Conservation (phyloP, 2,113 vertebrate genomes). For the Blennius ocellaris region DNA sequence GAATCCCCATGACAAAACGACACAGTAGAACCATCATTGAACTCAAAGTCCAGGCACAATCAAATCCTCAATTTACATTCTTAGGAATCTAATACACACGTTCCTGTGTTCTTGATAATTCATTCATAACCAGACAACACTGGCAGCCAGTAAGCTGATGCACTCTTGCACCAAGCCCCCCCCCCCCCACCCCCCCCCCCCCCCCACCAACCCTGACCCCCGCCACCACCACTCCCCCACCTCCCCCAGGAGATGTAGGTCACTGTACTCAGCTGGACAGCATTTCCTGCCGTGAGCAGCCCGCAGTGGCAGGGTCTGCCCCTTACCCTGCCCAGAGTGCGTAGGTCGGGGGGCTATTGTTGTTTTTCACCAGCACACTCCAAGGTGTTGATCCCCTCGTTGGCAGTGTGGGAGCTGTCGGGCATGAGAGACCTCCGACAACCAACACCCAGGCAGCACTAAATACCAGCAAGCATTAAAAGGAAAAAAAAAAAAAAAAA, state of each 20-base stretch:
- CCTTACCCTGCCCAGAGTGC: background rate
- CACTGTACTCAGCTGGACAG: conserved; percentile 61
- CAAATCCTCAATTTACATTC: background rate
- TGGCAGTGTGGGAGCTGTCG: conserved; percentile 24
- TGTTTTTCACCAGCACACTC: conserved; percentile 36
- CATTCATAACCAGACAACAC: conserved; percentile 24
- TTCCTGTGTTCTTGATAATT: conserved; percentile 24
- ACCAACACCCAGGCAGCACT: conserved; percentile 8
- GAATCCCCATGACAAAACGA: background rate
- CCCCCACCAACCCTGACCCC: too few species aligned
- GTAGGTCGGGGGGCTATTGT: conserved; percentile 45
- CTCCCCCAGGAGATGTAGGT: conserved; percentile 65
- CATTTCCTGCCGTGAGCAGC: conserved; percentile 43
- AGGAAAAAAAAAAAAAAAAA: background rate
- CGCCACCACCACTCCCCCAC: too few species aligned
- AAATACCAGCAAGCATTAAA: background rate
- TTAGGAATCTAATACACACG: background rate
- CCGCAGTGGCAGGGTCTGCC: conserved; percentile 39
- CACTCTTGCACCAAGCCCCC: conserved; percentile 44
- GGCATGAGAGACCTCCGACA: conserved; percentile 9
- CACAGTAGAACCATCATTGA: background rate
- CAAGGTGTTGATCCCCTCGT: conserved; percentile 61
- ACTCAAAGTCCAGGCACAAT: background rate
- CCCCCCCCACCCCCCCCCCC: conserved; percentile 10
- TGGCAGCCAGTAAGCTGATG: conserved; percentile 38